Conservation (phyloP, 2,113 vertebrate species). For the Bos javanicus region DNA sequence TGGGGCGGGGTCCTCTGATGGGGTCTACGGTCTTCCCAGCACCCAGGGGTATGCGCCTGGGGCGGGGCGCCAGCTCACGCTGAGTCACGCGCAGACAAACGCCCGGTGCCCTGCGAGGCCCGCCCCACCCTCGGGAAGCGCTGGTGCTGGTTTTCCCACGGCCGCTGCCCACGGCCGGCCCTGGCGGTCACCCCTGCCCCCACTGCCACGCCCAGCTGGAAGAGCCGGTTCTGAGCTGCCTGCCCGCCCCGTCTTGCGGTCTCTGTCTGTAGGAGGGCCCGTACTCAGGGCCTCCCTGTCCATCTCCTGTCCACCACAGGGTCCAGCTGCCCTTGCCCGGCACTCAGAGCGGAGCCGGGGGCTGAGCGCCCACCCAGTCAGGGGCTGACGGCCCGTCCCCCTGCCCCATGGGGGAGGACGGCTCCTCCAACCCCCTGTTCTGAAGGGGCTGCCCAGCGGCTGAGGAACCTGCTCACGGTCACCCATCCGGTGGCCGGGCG, state of each 20-base stretch:
- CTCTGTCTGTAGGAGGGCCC: neutral
- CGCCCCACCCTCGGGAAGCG: conserved; percentile 80
- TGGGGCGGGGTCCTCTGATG: neutral
- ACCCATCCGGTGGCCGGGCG: no score
- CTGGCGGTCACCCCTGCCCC: conserved; percentile 33
- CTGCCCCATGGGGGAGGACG: neutral
- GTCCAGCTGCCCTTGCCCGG: neutral
- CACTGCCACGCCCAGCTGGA: neutral
- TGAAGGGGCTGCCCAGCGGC: neutral
- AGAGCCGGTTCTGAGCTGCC: conserved; percentile 44
- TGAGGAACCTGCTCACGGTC: neutral
- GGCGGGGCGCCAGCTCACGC: conserved; percentile 74
- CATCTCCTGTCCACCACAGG: neutral
- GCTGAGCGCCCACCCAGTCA: neutral
- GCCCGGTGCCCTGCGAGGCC: conserved; percentile 70
- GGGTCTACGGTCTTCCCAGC: neutral
- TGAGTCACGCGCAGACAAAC: conserved; percentile 80
- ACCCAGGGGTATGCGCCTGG: neutral
- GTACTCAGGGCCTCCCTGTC: neutral
- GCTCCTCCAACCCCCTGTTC: neutral
- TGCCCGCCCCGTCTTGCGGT: neutral
- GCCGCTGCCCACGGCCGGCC: conserved; percentile 39
- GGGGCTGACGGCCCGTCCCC: fast-evolving
- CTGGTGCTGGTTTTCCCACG: conserved; percentile 79
- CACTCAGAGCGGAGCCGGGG: neutral